Evolutionary conservation across 2,888 invertebrate species (phyloP), one percentile per base, ranked within the genome.

Genomic region (Hipparchia sbordonii): DNA sequence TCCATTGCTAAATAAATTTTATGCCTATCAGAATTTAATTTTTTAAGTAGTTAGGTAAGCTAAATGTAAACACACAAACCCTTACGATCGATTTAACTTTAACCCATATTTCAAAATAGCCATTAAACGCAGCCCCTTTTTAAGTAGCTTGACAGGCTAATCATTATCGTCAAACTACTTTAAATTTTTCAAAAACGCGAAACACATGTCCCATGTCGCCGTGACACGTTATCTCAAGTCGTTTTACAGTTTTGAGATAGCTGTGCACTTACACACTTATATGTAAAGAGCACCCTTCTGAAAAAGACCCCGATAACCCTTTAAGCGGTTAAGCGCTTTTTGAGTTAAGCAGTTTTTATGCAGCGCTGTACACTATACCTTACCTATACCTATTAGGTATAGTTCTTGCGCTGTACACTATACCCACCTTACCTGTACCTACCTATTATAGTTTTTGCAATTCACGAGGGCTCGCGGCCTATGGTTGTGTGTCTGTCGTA

Each of bases 181-280:
- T 82, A 86, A 83, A 87, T 87, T 84, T 84, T 79, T 78, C 73
- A 77, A 77, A 81, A 84, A 85, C 80, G 82, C 79, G 79, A 79
- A 86, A 83, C 87, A 89, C 81, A 85, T 89, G 89, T 85, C 81
- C 80, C 78, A 79, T 78, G 80, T 77, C 82, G 80, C 81, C 80
- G 80, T 78, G 74, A 75, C 71, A 68, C 71, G 67, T 82, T 87
- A 86, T 87, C 86, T 82, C 67, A 76, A 76, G 75, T 78, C 77
- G 77, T 67, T 79, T 75, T 78, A 80, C 78, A 75, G 73, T 74
- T 72, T 72, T 33, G 52, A 78, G 77, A 79, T 80, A 78, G 77
- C 78, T 80, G 77, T 81, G 81, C 84, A 86, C 85, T 86, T 86
- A 85, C 77, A 79, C 76, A 71, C 77, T 74, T 67, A 78, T 65